Percentiles rank a stretch among this genome's conserved stretches.
Evolutionary conservation across 2,797 vertebrate genomes (phyloP).

Genomic region (Malurus splendens): DNA sequence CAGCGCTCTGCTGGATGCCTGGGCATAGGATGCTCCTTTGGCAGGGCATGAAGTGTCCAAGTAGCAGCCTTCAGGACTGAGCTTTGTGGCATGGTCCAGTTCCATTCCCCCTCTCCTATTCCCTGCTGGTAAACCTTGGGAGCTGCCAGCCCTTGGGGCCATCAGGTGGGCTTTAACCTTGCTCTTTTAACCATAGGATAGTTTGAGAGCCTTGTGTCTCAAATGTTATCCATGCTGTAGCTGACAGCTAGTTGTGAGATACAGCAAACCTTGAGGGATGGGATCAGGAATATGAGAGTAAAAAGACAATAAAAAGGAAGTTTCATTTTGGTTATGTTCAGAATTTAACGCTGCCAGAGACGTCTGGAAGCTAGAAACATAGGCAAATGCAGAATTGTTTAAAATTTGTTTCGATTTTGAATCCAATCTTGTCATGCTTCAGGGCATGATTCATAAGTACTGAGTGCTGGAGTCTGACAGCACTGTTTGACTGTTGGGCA

Average conservation of each 20-base stretch:
- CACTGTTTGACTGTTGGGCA: not conserved
- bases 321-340: not conserved
- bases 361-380: not conserved
- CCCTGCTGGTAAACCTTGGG: not conserved
- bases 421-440: not conserved
- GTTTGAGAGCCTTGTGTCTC: fast-evolving
- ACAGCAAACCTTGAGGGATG: not conserved
- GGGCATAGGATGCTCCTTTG: not conserved
- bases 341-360: not conserved
- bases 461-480: not conserved
- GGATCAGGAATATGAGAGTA: not conserved
- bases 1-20: fast-evolving
- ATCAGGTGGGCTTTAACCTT: not conserved
- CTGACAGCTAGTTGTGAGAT: not conserved
- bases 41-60: not conserved
- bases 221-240: fast-evolving
- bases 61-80: not conserved
- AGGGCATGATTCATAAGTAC: not conserved
- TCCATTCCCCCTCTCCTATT: not conserved
- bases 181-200: not conserved
- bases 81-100: not conserved
- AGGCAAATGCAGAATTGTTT: not conserved
- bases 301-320: not conserved
- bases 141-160: not conserved
- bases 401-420: not conserved